A percentile compares a stretch with the other conserved stretches of the same genome.
phyloP scores from a whole-genome alignment of 2,113 vertebrate genomes.

The Bos javanicus region DNA sequence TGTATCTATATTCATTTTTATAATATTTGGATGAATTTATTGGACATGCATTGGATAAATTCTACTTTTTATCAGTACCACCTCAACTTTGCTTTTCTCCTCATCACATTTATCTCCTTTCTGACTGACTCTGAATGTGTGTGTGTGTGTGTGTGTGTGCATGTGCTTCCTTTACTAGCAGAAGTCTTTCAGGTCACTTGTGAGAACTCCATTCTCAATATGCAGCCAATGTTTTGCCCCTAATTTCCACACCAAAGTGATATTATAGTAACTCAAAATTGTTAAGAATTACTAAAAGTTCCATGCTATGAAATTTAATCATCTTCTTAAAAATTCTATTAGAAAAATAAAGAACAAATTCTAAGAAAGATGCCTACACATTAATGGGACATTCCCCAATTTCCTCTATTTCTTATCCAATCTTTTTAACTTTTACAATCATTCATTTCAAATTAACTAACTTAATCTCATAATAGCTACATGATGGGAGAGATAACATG shows the following conservation, averaged over 20 bases:
- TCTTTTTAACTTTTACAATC: background rate
- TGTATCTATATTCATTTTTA: background rate
- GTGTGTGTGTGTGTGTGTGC: fast-evolving
- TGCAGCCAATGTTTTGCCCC: background rate
- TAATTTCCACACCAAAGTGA: background rate
- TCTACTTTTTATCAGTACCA: background rate
- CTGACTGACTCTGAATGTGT: background rate
- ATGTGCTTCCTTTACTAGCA: background rate
- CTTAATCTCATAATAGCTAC: background rate
- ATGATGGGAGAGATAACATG: background rate
- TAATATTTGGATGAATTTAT: background rate
- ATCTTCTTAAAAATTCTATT: background rate
- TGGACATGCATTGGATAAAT: background rate
- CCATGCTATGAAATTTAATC: background rate
- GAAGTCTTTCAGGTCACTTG: background rate
- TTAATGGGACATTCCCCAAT: background rate
- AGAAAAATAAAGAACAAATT: background rate
- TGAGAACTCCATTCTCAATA: background rate
- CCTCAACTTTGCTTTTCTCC: background rate
- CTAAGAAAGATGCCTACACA: background rate
- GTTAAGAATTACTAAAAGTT: background rate
- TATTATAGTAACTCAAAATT: background rate
- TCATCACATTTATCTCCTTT: background rate
- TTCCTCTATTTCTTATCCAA: background rate
- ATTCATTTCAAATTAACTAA: background rate